Conservation (phyloP, 2,113 vertebrate species). For the Muntiacus reevesi region DNA sequence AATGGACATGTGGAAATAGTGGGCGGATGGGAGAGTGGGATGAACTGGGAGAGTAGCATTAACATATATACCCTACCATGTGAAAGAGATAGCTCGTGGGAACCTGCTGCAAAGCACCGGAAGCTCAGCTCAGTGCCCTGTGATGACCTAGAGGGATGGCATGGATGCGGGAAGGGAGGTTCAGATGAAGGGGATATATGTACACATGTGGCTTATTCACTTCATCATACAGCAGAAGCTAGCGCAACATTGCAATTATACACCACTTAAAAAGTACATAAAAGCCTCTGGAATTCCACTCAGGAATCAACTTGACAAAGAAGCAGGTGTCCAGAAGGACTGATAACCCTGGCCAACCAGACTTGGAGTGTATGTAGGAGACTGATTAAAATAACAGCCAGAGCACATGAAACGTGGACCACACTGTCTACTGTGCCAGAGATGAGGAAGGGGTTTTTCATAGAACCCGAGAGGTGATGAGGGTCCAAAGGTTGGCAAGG, state of each 20-base stretch:
- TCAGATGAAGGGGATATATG: not conserved
- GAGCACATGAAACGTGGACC: not conserved
- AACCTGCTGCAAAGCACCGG: not conserved
- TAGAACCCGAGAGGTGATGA: not conserved
- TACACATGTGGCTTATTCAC: too few species aligned
- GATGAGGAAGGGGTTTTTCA: not conserved
- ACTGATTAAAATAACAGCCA: not conserved
- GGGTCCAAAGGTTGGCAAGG: not conserved
- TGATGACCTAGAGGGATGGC: not conserved
- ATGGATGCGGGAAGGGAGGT: not conserved
- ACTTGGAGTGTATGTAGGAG: not conserved
- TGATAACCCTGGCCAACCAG: not conserved
- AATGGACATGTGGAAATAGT: not conserved
- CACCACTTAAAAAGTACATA: not conserved
- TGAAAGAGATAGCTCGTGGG: not conserved
- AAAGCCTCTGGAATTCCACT: not conserved
- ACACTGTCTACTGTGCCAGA: not conserved
- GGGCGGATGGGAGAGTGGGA: not conserved
- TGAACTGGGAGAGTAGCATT: not conserved
- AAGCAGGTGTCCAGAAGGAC: not conserved
- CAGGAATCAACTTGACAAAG: not conserved
- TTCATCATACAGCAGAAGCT: rapidly evolving
- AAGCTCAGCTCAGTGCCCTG: not conserved
- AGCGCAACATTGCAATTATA: not conserved
- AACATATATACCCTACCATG: not conserved